Percentiles rank a stretch among this genome's conserved stretches.
phyloP scores from a whole-genome alignment of 2,888 invertebrate species.

The Drosophila anomelani region DNA sequence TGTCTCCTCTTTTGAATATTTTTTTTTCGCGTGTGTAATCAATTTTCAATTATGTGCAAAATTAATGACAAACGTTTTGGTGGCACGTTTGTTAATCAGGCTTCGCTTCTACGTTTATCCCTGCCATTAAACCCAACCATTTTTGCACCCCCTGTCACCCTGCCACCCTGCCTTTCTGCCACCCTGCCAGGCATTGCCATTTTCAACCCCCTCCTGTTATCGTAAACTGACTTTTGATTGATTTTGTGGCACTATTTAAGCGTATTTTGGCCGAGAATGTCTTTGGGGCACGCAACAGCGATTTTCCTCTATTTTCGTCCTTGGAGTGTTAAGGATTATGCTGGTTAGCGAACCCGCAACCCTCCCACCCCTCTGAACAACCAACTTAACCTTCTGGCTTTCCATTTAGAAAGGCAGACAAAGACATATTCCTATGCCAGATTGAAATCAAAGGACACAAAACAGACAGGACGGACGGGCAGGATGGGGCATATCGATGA shows the following conservation, averaged over 20 bases:
- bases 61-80: constrained; percentile 77
- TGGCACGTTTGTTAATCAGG: constrained; percentile 37
- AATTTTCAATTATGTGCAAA: constrained; percentile 75
- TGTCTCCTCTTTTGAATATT: neutral
- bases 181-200: neutral
- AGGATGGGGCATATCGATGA: constrained; percentile 59
- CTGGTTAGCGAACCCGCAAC: constrained; percentile 49
- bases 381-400: constrained; percentile 1
- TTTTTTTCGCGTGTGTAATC: constrained; percentile 57
- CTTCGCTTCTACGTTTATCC: constrained; percentile 16
- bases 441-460: constrained; percentile 68
- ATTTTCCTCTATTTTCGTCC: constrained; percentile 49
- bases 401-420: constrained; percentile 24
- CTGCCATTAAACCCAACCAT: constrained; percentile 8
- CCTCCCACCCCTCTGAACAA: neutral
- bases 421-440: constrained; percentile 51
- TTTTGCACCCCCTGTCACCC: neutral
- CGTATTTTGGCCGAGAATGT: constrained; percentile 57
- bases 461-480: constrained; percentile 4
- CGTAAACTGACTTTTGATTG: constrained; percentile 67
- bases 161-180: neutral
- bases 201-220: constrained; percentile 20
- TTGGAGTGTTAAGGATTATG: constrained; percentile 62
- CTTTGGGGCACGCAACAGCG: constrained; percentile 68
- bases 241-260: constrained; percentile 77